phyloP scores from a whole-genome alignment of 2,113 vertebrate genomes.

The Pao palembangensis region DNA sequence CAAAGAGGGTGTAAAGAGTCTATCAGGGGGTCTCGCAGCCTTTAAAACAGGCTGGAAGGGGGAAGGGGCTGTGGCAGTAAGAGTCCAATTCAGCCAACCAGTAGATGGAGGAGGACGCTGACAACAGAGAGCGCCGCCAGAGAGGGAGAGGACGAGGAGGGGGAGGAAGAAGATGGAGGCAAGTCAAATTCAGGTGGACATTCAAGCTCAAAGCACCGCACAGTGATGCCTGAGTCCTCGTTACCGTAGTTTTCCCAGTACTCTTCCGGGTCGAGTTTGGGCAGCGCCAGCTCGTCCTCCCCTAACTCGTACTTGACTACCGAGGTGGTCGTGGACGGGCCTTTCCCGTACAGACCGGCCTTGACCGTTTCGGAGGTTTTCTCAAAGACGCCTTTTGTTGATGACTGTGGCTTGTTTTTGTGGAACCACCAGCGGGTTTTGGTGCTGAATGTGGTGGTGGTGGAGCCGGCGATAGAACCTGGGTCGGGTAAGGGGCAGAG shows the following conservation, averaged over 20 bases:
- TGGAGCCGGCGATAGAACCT: conserved; percentile 76
- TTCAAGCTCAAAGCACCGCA: conserved; percentile 79
- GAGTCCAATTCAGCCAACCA: conserved; percentile 72
- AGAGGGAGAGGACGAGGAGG: conserved; percentile 44
- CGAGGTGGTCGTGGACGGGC: conserved; percentile 71
- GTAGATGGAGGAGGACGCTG: conserved; percentile 63
- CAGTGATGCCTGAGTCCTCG: conserved; percentile 79
- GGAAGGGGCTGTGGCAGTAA: conserved; percentile 21
- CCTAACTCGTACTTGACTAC: conserved; percentile 77
- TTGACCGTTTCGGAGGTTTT: conserved; percentile 80
- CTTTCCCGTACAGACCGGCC: conserved; percentile 73
- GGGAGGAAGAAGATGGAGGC: conserved; percentile 66
- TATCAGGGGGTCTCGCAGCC: conserved; percentile 59
- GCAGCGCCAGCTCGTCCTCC: conserved; percentile 77
- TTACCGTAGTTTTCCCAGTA: conserved; percentile 82
- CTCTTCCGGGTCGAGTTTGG: conserved; percentile 82
- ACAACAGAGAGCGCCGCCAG: conserved; percentile 59
- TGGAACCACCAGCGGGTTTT: conserved; percentile 84
- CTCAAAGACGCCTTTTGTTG: conserved; percentile 79
- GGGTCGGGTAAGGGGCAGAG: conserved; percentile 82
- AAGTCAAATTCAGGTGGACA: conserved; percentile 76
- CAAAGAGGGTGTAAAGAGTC: conserved; percentile 68
- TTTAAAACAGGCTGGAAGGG: conserved; percentile 66
- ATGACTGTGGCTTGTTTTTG: conserved; percentile 85
- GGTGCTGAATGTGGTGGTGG: conserved; percentile 82